phyloP scores from a whole-genome alignment of 2,888 invertebrate species.

The Drosophila tripunctata region DNA sequence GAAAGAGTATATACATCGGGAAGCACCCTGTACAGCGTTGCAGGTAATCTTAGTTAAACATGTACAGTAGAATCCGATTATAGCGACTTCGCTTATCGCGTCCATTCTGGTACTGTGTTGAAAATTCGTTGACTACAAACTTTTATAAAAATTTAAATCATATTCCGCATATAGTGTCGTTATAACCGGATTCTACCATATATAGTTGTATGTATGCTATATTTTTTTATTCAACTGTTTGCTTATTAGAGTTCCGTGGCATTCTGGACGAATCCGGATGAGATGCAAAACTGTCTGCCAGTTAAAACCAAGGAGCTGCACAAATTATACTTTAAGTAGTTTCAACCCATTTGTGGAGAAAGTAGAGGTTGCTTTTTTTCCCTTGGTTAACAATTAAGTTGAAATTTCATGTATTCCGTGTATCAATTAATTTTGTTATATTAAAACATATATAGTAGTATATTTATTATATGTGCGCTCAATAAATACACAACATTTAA shows the following conservation, averaged over 20 bases:
- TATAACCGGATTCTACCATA: conserved; percentile 50
- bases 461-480: conserved; percentile 26
- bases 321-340: conserved; percentile 83
- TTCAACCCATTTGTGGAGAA: not conserved
- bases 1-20: conserved; percentile 92
- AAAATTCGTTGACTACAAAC: too few relatives aligned
- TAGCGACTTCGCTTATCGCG: too few relatives aligned
- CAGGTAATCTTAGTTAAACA: conserved; percentile 82
- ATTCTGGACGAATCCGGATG: conserved; percentile 88
- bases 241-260: conserved; percentile 83
- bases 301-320: conserved; percentile 84
- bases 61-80: too few relatives aligned
- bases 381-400: conserved; percentile 18
- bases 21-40: conserved; percentile 89
- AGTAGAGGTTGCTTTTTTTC: not conserved
- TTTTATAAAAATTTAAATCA: too few relatives aligned
- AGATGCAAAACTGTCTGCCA: conserved; percentile 88
- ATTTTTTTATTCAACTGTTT: conserved; percentile 66
- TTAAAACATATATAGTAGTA: conserved; percentile 6
- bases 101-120: too few relatives aligned
- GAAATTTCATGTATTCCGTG: conserved; percentile 15
- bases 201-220: not conserved
- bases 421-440: conserved; percentile 11
- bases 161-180: too few relatives aligned
- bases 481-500: conserved; percentile 56